Evolutionary conservation across 2,888 invertebrate genomes (phyloP), one percentile per base, ranked within the genome.

Genomic region (Ditylenchus weischeri): DNA sequence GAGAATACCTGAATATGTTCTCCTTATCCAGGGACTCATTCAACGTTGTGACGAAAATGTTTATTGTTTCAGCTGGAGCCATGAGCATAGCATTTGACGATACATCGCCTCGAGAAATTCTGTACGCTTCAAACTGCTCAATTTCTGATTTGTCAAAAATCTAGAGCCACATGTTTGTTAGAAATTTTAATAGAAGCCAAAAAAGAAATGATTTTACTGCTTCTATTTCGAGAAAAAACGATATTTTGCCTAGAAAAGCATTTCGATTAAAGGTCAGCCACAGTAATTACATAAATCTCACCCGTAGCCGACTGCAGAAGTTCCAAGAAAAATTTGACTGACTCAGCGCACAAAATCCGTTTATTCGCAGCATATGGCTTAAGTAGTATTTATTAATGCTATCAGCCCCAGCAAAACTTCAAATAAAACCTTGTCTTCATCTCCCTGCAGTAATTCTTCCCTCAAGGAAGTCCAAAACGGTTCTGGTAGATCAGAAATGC

Each of bases 401-500:
- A 43, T 13, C 43, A 43, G 43, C 15, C 8, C 8, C 8, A 10
- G 15, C 43, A 43, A 43, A 13, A 43, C 15, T 43, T 2, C 13
- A 43, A 13, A 15, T 43, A 43, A 43, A 43, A 43, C 43, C 36
- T 51, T 36, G 1, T 63, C 69, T n/a, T 70, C 65, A 38, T 67
- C 67, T 18, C 49, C 0, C 36, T 67, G 58, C 23, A 60, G 51
- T 19, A 73, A 47, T 54, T 74, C 72, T 49, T 73, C 75, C 18
- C 78, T 61, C 10, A 79, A 65, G 0, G 69, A 58, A 13, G 72
- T 70, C 69, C 75, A 77, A 65, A 75, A 78, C 2, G 66, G 66
- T 15, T 75, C 64, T 4, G 78, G 75, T 19, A 76, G 59, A 47
- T 79, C 78, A 18, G 78, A 78, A 19, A 79, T 68, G 38, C 68